Evolutionary conservation across 2,797 vertebrate genomes (phyloP), one percentile per base, ranked within the genome.

Genomic region (Furcifer pardalis): DNA sequence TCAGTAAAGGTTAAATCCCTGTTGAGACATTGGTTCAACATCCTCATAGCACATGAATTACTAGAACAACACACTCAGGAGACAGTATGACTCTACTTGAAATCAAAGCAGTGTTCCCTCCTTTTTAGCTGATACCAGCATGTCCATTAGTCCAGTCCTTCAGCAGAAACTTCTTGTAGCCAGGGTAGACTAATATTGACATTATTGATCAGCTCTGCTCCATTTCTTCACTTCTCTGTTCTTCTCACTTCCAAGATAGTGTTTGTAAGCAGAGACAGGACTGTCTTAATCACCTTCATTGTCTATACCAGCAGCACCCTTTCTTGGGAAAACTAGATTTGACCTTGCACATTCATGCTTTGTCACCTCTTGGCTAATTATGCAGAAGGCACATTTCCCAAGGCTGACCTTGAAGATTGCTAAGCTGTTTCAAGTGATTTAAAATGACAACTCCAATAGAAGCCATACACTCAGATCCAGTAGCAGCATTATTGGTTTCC

Each of bases 51-150:
- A 63, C 42, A 40, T 25, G 21, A 32, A 63, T 75, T 68, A 59
- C 46, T 42, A 52, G 63, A 13, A 37, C 37, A 56, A 74, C 72
- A 66, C 7, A 5, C 17, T 27, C 23, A 23, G 32, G 27, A 65
- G 3, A 17, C 60, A 49, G 25, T 40, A 42, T 71, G 10, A n/a
- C 8, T 37, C 73, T 13, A 0, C 32, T 60, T n/a, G 35, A 76
- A 75, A 80, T 44, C 30, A 42, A 68, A 23, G 44, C n/a, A 63
- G 46, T 19, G 17, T 7, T 77, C n/a, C 75, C 56, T 23, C 42
- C 79, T 71, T 79, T 44, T 42, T 79, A 72, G 63, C 35, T n/a
- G 56, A 69, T 27, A 77, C 65, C 25, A 42, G 73, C 13, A 82
- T 37, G 37, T 15, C 30, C 69, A 42, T 32, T 65, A 78, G 23